Conservation (phyloP, 2,888 invertebrate genomes). For the Clivina fossor region DNA sequence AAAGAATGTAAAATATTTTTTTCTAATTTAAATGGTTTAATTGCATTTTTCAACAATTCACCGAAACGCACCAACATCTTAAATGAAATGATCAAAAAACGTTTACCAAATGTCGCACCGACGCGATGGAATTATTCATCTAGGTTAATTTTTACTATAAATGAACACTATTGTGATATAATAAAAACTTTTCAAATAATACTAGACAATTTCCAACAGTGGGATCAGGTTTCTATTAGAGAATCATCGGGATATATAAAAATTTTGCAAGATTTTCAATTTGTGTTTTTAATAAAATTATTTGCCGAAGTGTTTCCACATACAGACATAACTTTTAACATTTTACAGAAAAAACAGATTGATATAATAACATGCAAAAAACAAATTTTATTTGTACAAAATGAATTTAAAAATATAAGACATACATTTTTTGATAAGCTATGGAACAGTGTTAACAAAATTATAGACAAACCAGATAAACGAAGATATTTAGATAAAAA, state of each 20-base stretch:
- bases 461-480: too few relatives aligned
- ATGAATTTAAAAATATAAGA: constrained; percentile 3
- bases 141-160: neutral
- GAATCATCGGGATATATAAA: constrained; percentile 6
- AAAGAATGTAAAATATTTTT: constrained; percentile 18
- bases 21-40: constrained; percentile 2
- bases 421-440: neutral
- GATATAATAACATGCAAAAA: too few relatives aligned
- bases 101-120: constrained; percentile 15
- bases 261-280: constrained; percentile 6
- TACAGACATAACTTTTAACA: too few relatives aligned
- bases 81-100: constrained; percentile 8
- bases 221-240: constrained; percentile 1
- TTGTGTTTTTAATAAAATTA: constrained; percentile 5
- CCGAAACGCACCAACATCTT: constrained; percentile 22
- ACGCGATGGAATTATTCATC: constrained; percentile 35
- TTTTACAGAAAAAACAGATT: too few relatives aligned
- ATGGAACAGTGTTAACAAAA: neutral
- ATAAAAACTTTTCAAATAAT: neutral
- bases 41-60: constrained; percentile 1
- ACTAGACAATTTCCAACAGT: constrained; percentile 4
- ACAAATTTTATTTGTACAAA: neutral
- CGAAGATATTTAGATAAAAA: too few relatives aligned
- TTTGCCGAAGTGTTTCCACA: constrained; percentile 5
- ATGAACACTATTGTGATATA: neutral